phyloP scores from a whole-genome alignment of 2,888 invertebrate genomes.

The Heliconius aoede region DNA sequence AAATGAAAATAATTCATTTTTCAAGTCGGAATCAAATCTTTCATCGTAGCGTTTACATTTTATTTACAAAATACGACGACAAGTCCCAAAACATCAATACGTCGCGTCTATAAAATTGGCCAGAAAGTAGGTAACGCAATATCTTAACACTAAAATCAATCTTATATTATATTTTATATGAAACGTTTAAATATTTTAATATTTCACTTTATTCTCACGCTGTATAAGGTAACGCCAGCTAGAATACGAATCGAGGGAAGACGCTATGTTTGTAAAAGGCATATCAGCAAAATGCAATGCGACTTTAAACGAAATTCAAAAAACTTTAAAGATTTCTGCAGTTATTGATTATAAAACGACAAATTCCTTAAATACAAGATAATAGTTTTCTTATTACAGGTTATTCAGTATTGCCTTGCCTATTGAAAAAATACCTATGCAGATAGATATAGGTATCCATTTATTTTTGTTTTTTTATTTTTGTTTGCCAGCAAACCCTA shows the following conservation, averaged over 20 bases:
- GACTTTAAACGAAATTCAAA: conserved; percentile 14
- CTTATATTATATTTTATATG: neutral
- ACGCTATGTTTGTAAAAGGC: conserved; percentile 12
- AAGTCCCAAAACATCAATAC: no score
- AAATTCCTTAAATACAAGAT: neutral
- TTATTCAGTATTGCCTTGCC: neutral
- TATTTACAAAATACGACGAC: no score
- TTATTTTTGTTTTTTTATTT: no score
- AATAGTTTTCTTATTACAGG: neutral
- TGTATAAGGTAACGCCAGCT: conserved; percentile 18
- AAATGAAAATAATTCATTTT: no score
- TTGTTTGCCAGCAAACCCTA: no score
- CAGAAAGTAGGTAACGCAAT: no score
- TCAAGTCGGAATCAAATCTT: no score
- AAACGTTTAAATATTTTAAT: conserved; percentile 8
- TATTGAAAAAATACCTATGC: no score
- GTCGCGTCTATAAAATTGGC: no score
- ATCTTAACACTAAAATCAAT: neutral
- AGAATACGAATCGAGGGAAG: conserved; percentile 15
- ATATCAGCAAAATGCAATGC: conserved; percentile 17
- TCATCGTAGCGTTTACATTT: no score
- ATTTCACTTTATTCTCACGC: conserved; percentile 13
- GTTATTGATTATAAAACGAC: conserved; percentile 2
- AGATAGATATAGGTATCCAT: no score
- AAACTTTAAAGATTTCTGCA: conserved; percentile 5